Base-by-base conservation (phyloP, 2,888 invertebrate genomes). In the Taenaris catops region DNA sequence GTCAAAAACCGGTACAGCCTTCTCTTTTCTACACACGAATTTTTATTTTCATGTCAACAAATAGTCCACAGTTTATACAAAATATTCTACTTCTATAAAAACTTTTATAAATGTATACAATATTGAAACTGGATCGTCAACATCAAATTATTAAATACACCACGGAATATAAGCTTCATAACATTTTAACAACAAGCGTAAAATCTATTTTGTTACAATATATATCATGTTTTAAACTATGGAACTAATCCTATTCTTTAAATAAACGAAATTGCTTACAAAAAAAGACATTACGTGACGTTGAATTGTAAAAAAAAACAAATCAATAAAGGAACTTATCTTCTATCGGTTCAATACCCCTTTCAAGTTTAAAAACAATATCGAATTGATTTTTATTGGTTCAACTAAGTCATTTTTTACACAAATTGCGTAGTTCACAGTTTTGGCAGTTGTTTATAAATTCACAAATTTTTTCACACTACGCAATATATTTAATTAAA, bases 21-120 rank as follows among this genome's bases (percentile, higher is more conserved):
- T n/a, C n/a, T n/a, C n/a, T n/a, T n/a, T n/a, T n/a, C n/a, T n/a
- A n/a, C n/a, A n/a, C n/a, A n/a, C n/a, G n/a, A n/a, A n/a, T n/a
- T n/a, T n/a, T n/a, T n/a, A n/a, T n/a, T n/a, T n/a, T n/a, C n/a
- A n/a, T n/a, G n/a, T 38, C 20, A 20, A 45, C 36, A 33, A 41
- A 42, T 34, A 41, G 56, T 67, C 34, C 37, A 46, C 11, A 38
- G 67, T 55, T 49, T 46, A 58, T 68, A 68, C 63, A 58, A 55
- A 64, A 51, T 46, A 43, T 41, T 28, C 64, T 66, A 66, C 53
- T 44, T 41, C 76, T 81, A 80, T 80, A 79, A 60, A n/a, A 66
- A 54, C 55, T 57, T 62, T 73, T 79, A 83, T 64, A 81, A 83
- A 83, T 79, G 79, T 83, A 79, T 83, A 78, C 64, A 80, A 78